Evolutionary conservation across 1,140 invertebrate species (phyloP), one percentile per base, ranked within the genome.

Genomic region (Philotrypesis tridentata): DNA sequence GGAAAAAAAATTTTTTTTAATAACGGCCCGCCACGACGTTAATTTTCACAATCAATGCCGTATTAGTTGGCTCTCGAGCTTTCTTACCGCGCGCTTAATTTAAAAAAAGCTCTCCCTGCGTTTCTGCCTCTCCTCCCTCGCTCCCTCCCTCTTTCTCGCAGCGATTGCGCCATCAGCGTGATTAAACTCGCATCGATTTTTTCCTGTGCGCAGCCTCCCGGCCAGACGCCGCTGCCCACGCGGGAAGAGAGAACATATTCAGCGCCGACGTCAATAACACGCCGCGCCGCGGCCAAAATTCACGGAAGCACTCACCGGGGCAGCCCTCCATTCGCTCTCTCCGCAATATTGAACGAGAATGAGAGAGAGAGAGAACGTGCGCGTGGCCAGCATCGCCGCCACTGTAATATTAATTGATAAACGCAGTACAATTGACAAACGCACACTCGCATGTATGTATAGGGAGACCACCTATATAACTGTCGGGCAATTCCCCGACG

Each of bases 1-100:
- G 7, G 17, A 55, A 43, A 48, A 48, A 78, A 67, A n/a, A n/a
- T n/a, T n/a, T n/a, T n/a, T n/a, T n/a, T 78, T 78, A 48, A 37
- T 67, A 67, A 77, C 31, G 74, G 61, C 17, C 63, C 11, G 14
- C 7, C 48, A n/a, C 31, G 17, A 11, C 37, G 3, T 40, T 11
- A 3, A 11, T 40, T 43, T 2, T 1, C 40, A 14, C 12, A 43
- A 43, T 43, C n/a, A n/a, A n/a, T n/a, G n/a, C n/a, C n/a, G n/a
- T n/a, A n/a, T n/a, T n/a, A n/a, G 17, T 43, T 43, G 40, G 40
- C 1, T 43, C 33, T n/a, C n/a, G n/a, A n/a, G n/a, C n/a, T n/a
- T n/a, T n/a, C n/a, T n/a, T n/a, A n/a, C n/a, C n/a, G n/a, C n/a
- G n/a, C n/a, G n/a, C n/a, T n/a, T n/a, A n/a, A n/a, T n/a, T n/a